Base-by-base conservation (phyloP, 2,113 vertebrate genomes). In the Indicator indicator region DNA sequence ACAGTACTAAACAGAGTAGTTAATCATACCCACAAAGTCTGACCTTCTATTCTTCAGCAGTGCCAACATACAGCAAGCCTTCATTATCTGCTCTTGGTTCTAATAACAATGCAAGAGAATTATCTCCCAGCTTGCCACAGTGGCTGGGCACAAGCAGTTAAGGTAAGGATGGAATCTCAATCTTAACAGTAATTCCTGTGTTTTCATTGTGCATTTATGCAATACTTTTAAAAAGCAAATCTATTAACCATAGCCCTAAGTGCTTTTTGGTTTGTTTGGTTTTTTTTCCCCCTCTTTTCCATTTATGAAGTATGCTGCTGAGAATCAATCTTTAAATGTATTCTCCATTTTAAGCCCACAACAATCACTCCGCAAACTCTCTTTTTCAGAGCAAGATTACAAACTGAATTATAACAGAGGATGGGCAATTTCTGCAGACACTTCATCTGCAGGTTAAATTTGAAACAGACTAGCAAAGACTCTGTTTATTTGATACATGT, bases 281-380 rank as follows among this genome's bases (percentile, higher is more conserved):
- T 16, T 14, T 16, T 6, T 16, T 13, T 16, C 42, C 42, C 42
- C 15, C 15, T 16, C 15, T 44, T 44, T 44, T 44, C 42, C 42
- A 44, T 81, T 72, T 65, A 87, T n/a, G 58, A 36, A 44, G 6
- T 23, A 78, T 2, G 6, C 9, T 81, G 36, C 44, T 91, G 67
- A 78, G 86, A 94, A 93, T 63, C 50, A 95, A 79, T 83, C 54
- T 82, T 85, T 71, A 91, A 86, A 91, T 74, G 56, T 65, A 77
- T 84, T 91, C 44, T 69, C 77, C 67, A 64, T 73, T 90, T 90
- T 65, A 89, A 77, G 50, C 64, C 76, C 63, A 90, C 67, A 93
- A 92, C 48, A 94, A 94, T 30, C 1, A 5, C 71, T 89, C 56
- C 56, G 74, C 65, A 38, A 86, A 76, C 46, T 69, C 59, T 33